These are phyloP conservation scores for Leucopsar rothschildi DNA, from an alignment of 2,113 vertebrate species.

Conservation along the genomic window DNA sequence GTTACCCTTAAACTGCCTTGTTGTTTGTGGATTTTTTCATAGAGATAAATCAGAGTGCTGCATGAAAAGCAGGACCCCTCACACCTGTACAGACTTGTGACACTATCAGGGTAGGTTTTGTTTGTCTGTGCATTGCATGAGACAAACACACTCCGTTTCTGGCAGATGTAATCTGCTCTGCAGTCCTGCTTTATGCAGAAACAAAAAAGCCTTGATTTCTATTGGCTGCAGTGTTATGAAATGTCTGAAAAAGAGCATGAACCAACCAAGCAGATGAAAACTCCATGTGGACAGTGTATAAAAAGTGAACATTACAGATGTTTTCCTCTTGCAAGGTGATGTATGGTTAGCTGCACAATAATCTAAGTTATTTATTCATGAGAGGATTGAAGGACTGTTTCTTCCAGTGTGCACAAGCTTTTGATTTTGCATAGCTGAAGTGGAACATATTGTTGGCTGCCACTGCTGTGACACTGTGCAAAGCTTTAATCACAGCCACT, in stretches of 20 bases:
- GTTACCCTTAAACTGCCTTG: neutral
- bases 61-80: neutral
- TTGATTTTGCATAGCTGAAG: neutral
- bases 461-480: neutral
- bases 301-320: neutral
- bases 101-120: neutral
- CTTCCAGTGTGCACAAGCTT: neutral
- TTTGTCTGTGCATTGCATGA: neutral
- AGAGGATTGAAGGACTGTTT: neutral
- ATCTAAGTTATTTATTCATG: neutral
- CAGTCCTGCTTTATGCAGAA: neutral
- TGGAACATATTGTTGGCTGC: neutral
- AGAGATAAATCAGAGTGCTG: neutral
- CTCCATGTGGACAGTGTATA: neutral
- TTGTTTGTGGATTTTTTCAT: neutral
- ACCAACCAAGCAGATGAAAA: neutral
- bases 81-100: neutral
- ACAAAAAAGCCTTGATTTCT: neutral
- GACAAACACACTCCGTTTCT: neutral
- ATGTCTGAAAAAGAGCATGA: neutral
- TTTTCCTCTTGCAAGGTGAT: neutral
- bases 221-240: neutral
- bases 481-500: neutral
- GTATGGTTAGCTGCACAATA: neutral
- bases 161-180: neutral